These are phyloP conservation scores for Synodontis membranacea DNA, from an alignment of 2,113 vertebrate species.

Conservation along the genomic window DNA sequence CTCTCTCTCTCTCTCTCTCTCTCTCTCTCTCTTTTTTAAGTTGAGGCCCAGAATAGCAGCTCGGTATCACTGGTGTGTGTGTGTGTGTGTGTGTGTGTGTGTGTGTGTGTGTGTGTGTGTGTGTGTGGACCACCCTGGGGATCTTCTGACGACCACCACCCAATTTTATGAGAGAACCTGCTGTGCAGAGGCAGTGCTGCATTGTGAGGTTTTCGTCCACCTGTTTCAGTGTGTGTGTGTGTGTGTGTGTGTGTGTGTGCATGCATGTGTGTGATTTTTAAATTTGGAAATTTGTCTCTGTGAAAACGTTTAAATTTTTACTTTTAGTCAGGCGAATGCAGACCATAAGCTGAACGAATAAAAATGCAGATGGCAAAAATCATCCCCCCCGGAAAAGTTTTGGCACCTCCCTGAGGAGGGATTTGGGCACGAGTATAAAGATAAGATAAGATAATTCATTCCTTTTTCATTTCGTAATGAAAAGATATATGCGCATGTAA, in stretches of 20 bases:
- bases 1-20: too few relatives aligned
- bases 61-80: constrained; percentile 15
- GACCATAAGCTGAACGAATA: background rate
- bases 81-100: constrained; percentile 33
- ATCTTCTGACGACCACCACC: constrained; percentile 49
- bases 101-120: constrained; percentile 27
- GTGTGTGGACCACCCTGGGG: constrained; percentile 68
- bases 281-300: background rate
- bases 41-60: constrained; percentile 35
- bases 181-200: constrained; percentile 22
- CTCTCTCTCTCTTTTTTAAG: constrained; percentile 31
- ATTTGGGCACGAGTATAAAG: background rate
- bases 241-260: constrained; percentile 9
- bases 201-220: constrained; percentile 8
- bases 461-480: background rate
- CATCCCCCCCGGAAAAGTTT: background rate
- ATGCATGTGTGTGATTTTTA: background rate
- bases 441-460: background rate
- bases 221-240: constrained; percentile 20
- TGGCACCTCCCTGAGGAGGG: background rate
- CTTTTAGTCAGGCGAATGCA: background rate
- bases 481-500: background rate
- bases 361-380: background rate
- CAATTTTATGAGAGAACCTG: constrained; percentile 63
- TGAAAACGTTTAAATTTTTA: background rate